Percentiles rank a stretch among this genome's conserved stretches.
Conservation (phyloP, 2,113 vertebrate species). For the Otocyon megalotis region DNA sequence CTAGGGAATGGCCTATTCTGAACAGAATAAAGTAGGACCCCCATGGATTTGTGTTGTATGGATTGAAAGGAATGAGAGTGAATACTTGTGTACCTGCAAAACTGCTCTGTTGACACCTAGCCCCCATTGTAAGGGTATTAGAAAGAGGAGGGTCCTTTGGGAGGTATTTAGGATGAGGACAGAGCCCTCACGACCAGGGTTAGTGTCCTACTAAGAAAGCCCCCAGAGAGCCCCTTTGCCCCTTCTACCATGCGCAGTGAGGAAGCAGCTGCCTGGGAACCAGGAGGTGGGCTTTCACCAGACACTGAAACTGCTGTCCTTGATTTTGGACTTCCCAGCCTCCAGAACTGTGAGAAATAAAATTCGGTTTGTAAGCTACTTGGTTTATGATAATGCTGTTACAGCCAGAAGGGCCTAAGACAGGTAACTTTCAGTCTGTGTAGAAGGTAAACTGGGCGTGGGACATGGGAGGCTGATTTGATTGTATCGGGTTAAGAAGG, state of each 20-base stretch:
- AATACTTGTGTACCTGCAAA: neutral
- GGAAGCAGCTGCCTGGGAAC: accelerated
- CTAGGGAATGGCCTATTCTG: neutral
- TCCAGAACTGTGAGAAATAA: neutral
- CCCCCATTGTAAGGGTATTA: neutral
- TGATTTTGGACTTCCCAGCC: neutral
- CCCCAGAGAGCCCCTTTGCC: neutral
- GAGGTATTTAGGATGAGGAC: neutral
- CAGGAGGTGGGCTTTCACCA: neutral
- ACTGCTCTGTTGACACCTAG: neutral
- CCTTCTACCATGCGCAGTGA: neutral
- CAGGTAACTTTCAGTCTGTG: neutral
- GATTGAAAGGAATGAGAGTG: neutral
- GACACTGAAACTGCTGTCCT: neutral
- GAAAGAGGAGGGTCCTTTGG: neutral
- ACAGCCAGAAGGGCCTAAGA: neutral
- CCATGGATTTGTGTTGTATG: neutral
- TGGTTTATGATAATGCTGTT: neutral
- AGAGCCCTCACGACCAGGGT: neutral
- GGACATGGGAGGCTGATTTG: neutral
- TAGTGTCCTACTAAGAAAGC: neutral
- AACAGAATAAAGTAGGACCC: neutral
- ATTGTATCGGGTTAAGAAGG: neutral
- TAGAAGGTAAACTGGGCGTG: neutral
- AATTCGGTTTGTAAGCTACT: neutral